phyloP scores from a whole-genome alignment of 2,888 invertebrate species.

The Chloroclysta siterata region DNA sequence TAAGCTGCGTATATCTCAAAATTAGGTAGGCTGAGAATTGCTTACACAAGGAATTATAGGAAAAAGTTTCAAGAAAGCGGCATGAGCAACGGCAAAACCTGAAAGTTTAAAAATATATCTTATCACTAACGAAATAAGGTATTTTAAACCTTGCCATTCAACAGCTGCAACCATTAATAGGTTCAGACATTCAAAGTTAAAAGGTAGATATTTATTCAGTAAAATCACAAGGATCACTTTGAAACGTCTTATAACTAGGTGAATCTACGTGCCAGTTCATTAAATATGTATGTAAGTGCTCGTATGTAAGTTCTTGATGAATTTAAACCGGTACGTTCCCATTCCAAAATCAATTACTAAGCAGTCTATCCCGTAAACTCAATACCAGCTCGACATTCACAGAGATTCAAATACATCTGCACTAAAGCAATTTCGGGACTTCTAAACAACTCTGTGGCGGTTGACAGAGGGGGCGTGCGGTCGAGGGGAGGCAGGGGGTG shows the following conservation, averaged over 20 bases:
- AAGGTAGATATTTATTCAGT: too few relatives aligned
- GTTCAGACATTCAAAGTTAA: too few relatives aligned
- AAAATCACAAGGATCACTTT: too few relatives aligned
- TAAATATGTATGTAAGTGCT: too few relatives aligned
- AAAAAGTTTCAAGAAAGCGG: too few relatives aligned
- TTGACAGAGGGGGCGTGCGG: conserved; percentile 83
- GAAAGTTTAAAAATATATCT: background rate
- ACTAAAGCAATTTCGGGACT: conserved; percentile 61
- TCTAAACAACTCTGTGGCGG: conserved; percentile 75
- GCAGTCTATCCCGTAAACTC: conserved; percentile 21
- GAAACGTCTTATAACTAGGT: too few relatives aligned
- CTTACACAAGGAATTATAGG: too few relatives aligned
- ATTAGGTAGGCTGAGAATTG: too few relatives aligned
- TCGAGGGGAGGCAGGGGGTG: conserved; percentile 68
- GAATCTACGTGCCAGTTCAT: too few relatives aligned
- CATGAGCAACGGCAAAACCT: too few relatives aligned
- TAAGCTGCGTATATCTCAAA: too few relatives aligned
- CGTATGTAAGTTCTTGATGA: background rate
- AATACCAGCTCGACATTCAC: conserved; percentile 36
- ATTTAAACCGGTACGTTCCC: conserved; percentile 6
- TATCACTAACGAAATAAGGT: background rate
- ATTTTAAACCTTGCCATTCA: background rate
- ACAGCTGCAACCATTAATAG: background rate
- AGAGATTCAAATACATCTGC: conserved; percentile 50
- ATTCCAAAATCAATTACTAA: conserved; percentile 16